Percentiles rank a stretch among this genome's conserved stretches.
Conservation (phyloP, 1,140 invertebrate genomes). For the Panonychus citri region DNA sequence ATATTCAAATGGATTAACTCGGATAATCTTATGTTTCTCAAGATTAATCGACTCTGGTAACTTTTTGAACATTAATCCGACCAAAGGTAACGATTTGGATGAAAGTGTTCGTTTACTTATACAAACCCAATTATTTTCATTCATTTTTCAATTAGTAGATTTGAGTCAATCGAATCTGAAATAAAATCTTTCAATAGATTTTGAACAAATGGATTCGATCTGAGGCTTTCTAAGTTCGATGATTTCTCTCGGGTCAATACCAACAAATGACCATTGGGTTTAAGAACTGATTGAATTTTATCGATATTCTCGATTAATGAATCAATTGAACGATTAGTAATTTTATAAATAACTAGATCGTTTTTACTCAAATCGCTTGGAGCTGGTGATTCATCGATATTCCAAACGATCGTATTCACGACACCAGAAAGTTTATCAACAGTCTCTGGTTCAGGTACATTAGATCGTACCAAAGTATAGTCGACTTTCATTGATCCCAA, state of each 20-base stretch:
- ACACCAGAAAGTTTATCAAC: background rate
- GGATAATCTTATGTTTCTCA: background rate
- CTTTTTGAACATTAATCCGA: background rate
- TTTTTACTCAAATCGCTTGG: background rate
- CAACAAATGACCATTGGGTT: no score
- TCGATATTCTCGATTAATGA: no score
- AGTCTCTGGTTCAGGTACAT: background rate
- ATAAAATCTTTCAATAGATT: no score
- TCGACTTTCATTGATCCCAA: background rate
- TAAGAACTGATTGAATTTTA: no score
- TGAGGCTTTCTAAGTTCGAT: no score
- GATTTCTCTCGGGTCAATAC: no score
- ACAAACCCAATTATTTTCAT: background rate
- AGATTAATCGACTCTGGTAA: background rate
- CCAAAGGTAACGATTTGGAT: background rate
- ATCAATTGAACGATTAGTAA: no score
- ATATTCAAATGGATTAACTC: background rate
- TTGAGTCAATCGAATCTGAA: no score
- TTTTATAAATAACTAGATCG: background rate
- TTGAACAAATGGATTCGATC: no score
- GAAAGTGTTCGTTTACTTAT: background rate
- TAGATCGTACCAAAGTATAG: background rate
- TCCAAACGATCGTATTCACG: background rate
- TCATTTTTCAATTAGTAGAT: background rate
- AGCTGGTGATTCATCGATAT: background rate